Percentiles rank a stretch among this genome's conserved stretches.
phyloP scores from a whole-genome alignment of 2,888 invertebrate species.

The Polietes domitor region DNA sequence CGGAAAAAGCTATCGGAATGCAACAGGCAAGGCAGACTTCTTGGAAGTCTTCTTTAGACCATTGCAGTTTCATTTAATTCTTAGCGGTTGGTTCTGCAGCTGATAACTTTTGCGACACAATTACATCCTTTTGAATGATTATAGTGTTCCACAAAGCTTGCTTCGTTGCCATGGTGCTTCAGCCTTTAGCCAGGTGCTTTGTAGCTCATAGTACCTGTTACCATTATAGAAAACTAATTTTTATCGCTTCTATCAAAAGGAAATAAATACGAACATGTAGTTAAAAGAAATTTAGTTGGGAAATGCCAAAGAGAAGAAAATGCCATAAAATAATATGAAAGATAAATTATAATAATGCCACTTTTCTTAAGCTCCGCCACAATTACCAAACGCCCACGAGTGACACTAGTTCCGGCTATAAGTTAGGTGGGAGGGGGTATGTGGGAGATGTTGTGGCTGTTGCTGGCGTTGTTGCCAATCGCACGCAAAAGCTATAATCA shows the following conservation, averaged over 20 bases:
- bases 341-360: conserved; percentile 39
- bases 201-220: background rate
- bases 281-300: conserved; percentile 9
- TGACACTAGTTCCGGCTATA: background rate
- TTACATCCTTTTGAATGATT: conserved; percentile 11
- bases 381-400: background rate
- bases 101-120: too few relatives aligned
- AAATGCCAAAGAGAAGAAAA: conserved; percentile 9
- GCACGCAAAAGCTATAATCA: conserved; percentile 64
- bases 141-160: background rate
- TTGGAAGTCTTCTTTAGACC: too few relatives aligned
- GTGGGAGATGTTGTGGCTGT: background rate
- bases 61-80: too few relatives aligned
- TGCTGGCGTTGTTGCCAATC: conserved; percentile 59
- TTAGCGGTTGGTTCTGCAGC: too few relatives aligned
- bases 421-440: background rate
- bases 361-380: conserved; percentile 17
- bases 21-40: too few relatives aligned
- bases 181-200: background rate
- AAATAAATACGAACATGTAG: conserved; percentile 17
- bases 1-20: too few relatives aligned
- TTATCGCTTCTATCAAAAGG: conserved; percentile 6
- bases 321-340: background rate
- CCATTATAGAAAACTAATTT: conserved; percentile 31
- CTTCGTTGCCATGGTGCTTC: conserved; percentile 9